Evolutionary conservation across 2,113 vertebrate genomes (phyloP).

Genomic region (Sturnus vulgaris): DNA sequence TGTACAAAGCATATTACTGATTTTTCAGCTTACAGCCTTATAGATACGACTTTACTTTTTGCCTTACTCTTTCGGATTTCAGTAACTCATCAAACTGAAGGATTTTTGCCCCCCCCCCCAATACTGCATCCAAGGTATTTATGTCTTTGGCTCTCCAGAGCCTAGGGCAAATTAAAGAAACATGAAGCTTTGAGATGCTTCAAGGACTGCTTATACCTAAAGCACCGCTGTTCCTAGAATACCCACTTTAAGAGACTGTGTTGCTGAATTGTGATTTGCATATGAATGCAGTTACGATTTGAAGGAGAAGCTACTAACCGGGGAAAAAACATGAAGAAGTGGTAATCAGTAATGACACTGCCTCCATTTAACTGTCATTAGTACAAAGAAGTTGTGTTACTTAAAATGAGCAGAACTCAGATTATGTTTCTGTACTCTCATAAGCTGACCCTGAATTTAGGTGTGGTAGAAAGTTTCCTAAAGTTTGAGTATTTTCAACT

Average conservation of each 20-base stretch:
- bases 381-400: neutral
- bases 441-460: neutral
- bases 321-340: neutral
- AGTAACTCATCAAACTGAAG: neutral
- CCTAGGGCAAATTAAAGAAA: neutral
- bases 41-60: neutral
- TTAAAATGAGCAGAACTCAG: neutral
- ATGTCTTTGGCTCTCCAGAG: neutral
- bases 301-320: neutral
- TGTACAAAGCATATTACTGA: neutral
- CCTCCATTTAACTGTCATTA: neutral
- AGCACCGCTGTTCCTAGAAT: neutral
- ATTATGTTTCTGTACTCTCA: neutral
- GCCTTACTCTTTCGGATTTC: neutral
- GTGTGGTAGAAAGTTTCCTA: neutral
- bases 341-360: neutral
- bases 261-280: neutral
- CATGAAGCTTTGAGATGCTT: neutral
- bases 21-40: neutral
- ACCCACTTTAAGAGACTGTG: neutral
- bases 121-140: neutral
- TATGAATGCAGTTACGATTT: rapidly evolving
- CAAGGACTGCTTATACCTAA: neutral
- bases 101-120: neutral
- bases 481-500: neutral